Percentiles rank a stretch among this genome's conserved stretches.
phyloP scores from a whole-genome alignment of 92 coral and sea anemone species.

The Zoanthus sansibaricus region DNA sequence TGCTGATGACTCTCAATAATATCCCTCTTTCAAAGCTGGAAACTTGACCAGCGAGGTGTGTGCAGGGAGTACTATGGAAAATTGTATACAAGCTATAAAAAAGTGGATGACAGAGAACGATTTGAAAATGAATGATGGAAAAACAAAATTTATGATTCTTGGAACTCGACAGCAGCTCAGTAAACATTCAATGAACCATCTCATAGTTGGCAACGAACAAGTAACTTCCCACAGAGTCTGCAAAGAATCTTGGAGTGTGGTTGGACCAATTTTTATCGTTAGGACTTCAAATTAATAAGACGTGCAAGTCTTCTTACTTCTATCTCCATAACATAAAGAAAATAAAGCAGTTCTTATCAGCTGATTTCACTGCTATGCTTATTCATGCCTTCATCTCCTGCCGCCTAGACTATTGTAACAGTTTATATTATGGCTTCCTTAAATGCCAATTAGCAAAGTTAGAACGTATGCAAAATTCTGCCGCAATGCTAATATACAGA shows the following conservation, averaged over 20 bases:
- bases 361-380: slow-evolving; percentile 12
- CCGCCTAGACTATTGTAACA: too few species aligned
- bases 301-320: slow-evolving; percentile 11
- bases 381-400: slow-evolving; percentile 1
- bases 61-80: too few species aligned
- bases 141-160: not conserved
- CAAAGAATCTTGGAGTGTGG: slow-evolving; percentile 15
- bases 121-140: not conserved
- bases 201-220: not conserved
- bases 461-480: not conserved
- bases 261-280: slow-evolving; percentile 2
- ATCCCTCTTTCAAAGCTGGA: too few species aligned
- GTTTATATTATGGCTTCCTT: too few species aligned
- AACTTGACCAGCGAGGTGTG: too few species aligned
- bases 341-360: slow-evolving; percentile 7
- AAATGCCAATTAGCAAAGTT: not conserved
- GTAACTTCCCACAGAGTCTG: not conserved
- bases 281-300: slow-evolving; percentile 6
- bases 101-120: too few species aligned
- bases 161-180: not conserved
- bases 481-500: not conserved
- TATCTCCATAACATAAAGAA: slow-evolving; percentile 15
- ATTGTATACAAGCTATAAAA: too few species aligned
- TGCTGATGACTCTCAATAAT: too few species aligned
- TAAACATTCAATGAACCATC: slow-evolving; percentile 16